Evolutionary conservation across 2,797 vertebrate species (phyloP).

Genomic region (Myotis planiceps): DNA sequence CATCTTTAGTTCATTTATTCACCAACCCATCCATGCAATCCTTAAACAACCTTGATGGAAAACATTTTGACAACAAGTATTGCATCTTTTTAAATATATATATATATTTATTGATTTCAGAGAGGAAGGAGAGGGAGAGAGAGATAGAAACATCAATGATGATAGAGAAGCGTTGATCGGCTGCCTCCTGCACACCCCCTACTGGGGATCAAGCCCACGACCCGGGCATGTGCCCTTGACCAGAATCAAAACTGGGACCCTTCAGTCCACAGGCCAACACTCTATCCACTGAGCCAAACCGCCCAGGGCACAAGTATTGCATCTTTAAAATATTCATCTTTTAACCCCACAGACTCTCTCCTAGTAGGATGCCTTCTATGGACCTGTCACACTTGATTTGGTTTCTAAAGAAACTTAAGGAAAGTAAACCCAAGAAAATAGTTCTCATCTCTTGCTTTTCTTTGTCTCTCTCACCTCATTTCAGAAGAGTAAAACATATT

Average conservation of each 20-base stretch:
- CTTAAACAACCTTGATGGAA: slow-evolving; percentile 9
- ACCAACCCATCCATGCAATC: neutral
- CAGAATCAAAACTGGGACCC: too few species aligned
- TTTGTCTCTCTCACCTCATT: slow-evolving; percentile 55
- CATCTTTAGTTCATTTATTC: slow-evolving; percentile 50
- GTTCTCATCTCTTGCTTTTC: slow-evolving; percentile 14
- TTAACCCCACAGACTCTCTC: neutral
- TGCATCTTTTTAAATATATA: slow-evolving; percentile 8
- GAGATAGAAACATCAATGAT: too few species aligned
- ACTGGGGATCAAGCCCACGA: too few species aligned
- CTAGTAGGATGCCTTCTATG: neutral
- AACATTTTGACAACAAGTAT: slow-evolving; percentile 10
- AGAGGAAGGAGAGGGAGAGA: too few species aligned
- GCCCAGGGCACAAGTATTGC: neutral
- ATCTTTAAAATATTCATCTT: slow-evolving; percentile 29
- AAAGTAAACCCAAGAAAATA: slow-evolving; percentile 21
- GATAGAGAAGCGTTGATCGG: too few species aligned
- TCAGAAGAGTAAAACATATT: slow-evolving; percentile 42
- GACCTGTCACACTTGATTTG: slow-evolving; percentile 11
- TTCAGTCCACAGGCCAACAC: too few species aligned
- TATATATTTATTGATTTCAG: neutral
- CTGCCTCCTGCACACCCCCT: too few species aligned
- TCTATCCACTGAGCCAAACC: too few species aligned
- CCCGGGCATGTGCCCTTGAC: too few species aligned
- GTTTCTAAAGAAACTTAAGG: slow-evolving; percentile 20